A percentile compares a stretch with the other conserved stretches of the same genome.
Evolutionary conservation across 2,888 invertebrate genomes (phyloP).

Genomic region (Conistra vaccinii): DNA sequence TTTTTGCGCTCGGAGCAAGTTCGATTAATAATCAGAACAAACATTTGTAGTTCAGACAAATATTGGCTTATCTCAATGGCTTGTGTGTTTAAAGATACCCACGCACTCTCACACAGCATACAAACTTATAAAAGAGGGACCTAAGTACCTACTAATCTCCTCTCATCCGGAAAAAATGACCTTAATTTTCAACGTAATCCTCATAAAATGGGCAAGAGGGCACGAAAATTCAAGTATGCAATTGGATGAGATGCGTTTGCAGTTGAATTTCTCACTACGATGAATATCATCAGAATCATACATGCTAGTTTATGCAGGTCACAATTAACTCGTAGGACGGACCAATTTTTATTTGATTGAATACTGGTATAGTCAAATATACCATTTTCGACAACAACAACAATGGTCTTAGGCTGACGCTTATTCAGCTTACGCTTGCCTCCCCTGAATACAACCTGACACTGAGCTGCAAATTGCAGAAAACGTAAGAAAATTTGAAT

Average conservation of each 20-base stretch:
- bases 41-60: constrained; percentile 19
- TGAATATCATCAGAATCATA: not conserved
- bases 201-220: not conserved
- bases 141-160: not conserved
- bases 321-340: not conserved
- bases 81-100: constrained; percentile 2
- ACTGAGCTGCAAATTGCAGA: too few relatives aligned
- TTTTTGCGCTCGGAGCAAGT: not conserved
- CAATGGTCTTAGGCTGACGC: too few relatives aligned
- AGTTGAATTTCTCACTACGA: not conserved
- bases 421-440: too few relatives aligned
- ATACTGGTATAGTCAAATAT: not conserved
- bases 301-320: not conserved
- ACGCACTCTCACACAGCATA: constrained; percentile 4
- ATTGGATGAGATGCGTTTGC: not conserved
- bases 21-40: constrained; percentile 26
- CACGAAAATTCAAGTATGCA: not conserved
- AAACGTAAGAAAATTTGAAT: too few relatives aligned
- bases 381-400: too few relatives aligned
- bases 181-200: not conserved
- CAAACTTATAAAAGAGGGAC: not conserved
- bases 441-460: too few relatives aligned
- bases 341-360: not conserved
- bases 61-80: not conserved
- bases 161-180: not conserved